Percentiles rank a stretch among this genome's conserved stretches.
Conservation (phyloP, 2,888 invertebrate genomes). For the Clistopyga incitator region DNA sequence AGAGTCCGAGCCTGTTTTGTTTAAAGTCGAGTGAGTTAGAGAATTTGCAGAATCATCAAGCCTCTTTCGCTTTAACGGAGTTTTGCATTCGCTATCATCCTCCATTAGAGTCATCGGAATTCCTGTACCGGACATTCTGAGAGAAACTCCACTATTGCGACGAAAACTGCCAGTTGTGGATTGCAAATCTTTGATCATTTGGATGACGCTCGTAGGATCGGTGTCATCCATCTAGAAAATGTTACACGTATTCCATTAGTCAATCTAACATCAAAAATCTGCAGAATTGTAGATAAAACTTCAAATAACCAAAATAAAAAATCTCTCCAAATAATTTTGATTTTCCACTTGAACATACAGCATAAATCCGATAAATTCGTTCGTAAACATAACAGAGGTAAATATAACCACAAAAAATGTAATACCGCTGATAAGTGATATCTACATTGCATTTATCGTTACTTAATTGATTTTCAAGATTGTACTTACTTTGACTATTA, state of each 20-base stretch:
- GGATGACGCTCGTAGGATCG: constrained; percentile 81
- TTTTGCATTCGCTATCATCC: constrained; percentile 63
- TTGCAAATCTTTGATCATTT: constrained; percentile 81
- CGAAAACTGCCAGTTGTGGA: constrained; percentile 76
- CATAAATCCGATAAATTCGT: neutral
- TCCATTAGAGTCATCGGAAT: constrained; percentile 56
- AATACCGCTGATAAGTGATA: neutral
- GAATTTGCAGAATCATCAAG: constrained; percentile 73
- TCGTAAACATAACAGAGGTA: too few species aligned
- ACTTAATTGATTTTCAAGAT: neutral
- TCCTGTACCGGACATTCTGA: constrained; percentile 73
- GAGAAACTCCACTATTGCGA: constrained; percentile 69
- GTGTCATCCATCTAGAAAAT: constrained; percentile 77
- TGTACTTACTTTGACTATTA: constrained; percentile 17
- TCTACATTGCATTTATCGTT: neutral
- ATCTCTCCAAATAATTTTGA: neutral
- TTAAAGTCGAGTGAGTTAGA: constrained; percentile 31
- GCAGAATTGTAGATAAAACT: neutral
- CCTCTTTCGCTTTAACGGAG: constrained; percentile 76
- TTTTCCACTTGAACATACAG: neutral
- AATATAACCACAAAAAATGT: constrained; percentile 22
- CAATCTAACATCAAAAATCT: neutral
- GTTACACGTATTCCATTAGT: neutral
- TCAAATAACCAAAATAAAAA: neutral
- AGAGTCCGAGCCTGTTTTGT: constrained; percentile 59